Percentiles rank a stretch among this genome's conserved stretches.
Conservation (phyloP, 2,113 vertebrate species). For the Sceloporus undulatus region DNA sequence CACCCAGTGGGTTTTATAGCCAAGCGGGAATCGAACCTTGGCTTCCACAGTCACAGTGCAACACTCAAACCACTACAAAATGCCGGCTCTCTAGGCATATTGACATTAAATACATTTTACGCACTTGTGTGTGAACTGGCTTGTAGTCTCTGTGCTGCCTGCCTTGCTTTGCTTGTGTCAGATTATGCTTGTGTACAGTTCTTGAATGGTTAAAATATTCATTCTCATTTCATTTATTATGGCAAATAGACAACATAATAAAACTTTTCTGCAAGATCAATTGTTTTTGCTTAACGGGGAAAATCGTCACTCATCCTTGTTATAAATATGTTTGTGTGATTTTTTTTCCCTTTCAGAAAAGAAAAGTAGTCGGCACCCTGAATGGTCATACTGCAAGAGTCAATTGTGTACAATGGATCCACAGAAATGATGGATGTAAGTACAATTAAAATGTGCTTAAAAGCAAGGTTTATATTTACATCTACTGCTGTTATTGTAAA, state of each 20-base stretch:
- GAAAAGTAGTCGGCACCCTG: conserved; percentile 75
- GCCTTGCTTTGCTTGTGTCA: background rate
- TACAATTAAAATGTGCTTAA: conserved; percentile 42
- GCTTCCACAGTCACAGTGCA: no score
- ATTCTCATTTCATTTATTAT: no score
- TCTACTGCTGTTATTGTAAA: background rate
- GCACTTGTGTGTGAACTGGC: background rate
- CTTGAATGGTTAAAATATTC: background rate
- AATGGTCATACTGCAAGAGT: conserved; percentile 90
- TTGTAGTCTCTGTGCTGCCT: no score
- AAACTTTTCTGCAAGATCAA: background rate
- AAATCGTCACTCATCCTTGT: background rate
- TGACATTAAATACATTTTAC: no score
- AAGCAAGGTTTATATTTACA: background rate
- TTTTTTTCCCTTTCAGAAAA: conserved; percentile 72
- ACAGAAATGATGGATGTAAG: conserved; percentile 86
- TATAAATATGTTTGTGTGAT: background rate
- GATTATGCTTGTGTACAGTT: background rate
- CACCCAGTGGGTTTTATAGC: no score
- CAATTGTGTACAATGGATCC: conserved; percentile 91
- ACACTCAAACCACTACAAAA: no score
- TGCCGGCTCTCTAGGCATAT: no score
- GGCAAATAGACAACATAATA: no score
- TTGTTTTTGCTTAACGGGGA: no score
- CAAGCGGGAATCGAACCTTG: no score